Evolutionary conservation across 2,113 vertebrate species (phyloP).

Genomic region (Australoheros scitulus): DNA sequence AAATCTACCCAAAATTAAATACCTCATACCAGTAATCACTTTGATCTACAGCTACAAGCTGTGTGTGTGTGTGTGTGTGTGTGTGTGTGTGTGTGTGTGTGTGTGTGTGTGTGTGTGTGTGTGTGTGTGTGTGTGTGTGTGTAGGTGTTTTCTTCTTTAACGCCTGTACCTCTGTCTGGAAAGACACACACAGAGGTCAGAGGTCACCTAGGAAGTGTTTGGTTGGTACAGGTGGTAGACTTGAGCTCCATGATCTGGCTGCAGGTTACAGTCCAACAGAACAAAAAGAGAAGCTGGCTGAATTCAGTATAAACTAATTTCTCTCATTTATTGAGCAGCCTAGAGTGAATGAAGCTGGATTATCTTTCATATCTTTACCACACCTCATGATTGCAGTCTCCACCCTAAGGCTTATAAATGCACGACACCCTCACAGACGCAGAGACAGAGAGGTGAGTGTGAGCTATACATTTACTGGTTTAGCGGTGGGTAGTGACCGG

Average conservation of each 20-base stretch:
- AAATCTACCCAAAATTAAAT: not conserved
- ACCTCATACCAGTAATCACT: not conserved
- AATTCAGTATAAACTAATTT: not conserved
- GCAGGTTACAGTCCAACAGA: not conserved
- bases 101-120: not conserved
- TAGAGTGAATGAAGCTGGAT: not conserved
- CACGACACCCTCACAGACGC: not conserved
- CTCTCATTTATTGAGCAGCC: not conserved
- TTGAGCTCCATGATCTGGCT: not conserved
- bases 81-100: too few species aligned
- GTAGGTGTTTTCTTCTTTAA: slow-evolving; percentile 36
- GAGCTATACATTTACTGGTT: not conserved
- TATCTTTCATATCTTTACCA: not conserved
- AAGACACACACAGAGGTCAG: slow-evolving; percentile 22
- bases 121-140: too few species aligned
- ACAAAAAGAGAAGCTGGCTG: not conserved
- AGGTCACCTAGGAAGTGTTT: slow-evolving; percentile 5
- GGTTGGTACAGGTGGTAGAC: not conserved
- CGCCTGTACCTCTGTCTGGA: slow-evolving; percentile 29
- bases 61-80: not conserved
- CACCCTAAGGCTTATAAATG: not conserved
- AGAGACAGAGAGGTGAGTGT: not conserved
- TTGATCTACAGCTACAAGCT: not conserved
- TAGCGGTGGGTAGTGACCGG: not conserved
- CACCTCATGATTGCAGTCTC: not conserved